A percentile compares a stretch with the other conserved stretches of the same genome.
Evolutionary conservation across 2,888 invertebrate species (phyloP).

Genomic region (Xestoiulus laeticollis): DNA sequence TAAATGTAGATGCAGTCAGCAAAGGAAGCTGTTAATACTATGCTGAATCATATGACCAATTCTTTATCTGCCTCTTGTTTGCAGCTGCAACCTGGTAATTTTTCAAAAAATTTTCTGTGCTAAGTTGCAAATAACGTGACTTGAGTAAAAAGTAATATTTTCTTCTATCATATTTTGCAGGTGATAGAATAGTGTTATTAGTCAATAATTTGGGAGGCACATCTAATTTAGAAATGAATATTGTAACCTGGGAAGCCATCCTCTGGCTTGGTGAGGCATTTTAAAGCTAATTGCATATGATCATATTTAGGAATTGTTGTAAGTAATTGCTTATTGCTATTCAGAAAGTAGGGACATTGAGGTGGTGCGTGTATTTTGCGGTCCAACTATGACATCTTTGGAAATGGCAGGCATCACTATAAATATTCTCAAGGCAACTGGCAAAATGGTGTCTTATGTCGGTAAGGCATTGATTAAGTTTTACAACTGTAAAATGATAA

Average conservation of each 20-base stretch:
- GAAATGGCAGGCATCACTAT: slow-evolving; percentile 82
- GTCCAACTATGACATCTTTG: slow-evolving; percentile 75
- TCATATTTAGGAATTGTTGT: background rate
- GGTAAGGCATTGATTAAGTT: slow-evolving; percentile 54
- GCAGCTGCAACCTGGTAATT: slow-evolving; percentile 60
- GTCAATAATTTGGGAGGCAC: slow-evolving; percentile 83
- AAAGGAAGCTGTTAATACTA: slow-evolving; percentile 63
- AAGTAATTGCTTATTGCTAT: background rate
- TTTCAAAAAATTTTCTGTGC: background rate
- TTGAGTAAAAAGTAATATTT: slow-evolving; percentile 42
- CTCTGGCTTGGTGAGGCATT: slow-evolving; percentile 70
- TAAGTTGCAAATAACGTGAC: background rate
- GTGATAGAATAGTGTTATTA: slow-evolving; percentile 54
- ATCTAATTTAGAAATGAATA: slow-evolving; percentile 78
- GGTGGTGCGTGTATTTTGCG: slow-evolving; percentile 70
- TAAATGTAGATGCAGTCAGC: slow-evolving; percentile 63
- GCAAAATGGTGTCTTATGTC: slow-evolving; percentile 49
- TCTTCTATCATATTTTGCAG: slow-evolving; percentile 38
- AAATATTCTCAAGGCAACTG: slow-evolving; percentile 68
- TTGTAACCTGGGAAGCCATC: slow-evolving; percentile 74
- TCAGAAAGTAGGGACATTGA: slow-evolving; percentile 66
- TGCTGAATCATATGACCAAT: slow-evolving; percentile 66
- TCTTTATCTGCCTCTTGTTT: slow-evolving; percentile 61
- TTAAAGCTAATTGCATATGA: background rate
- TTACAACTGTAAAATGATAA: no score